Evolutionary conservation across 2,888 invertebrate species (phyloP).

Genomic region (Criorhina ranunculi): DNA sequence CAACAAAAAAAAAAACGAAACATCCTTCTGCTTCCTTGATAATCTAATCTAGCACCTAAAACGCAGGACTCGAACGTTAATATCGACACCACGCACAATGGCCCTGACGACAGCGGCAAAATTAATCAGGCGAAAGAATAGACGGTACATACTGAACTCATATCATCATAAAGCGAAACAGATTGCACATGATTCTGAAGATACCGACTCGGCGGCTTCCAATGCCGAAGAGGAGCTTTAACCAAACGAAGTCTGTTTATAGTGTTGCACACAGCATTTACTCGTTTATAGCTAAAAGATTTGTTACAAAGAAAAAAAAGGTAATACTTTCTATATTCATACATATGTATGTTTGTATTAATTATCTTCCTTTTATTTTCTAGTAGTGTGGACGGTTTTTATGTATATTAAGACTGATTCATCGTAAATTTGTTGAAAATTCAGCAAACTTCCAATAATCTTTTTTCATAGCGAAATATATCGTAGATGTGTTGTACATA

Average conservation of each 20-base stretch:
- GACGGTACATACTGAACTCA: conserved; percentile 46
- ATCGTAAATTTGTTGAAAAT: conserved; percentile 60
- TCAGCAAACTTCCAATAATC: conserved; percentile 50
- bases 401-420: conserved; percentile 69
- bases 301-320: conserved; percentile 23
- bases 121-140: conserved; percentile 76
- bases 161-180: conserved; percentile 57
- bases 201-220: conserved; percentile 32
- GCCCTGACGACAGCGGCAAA: conserved; percentile 76
- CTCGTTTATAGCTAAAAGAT: conserved; percentile 34
- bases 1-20: conserved; percentile 44
- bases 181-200: conserved; percentile 41
- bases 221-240: conserved; percentile 54
- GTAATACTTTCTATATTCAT: not conserved
- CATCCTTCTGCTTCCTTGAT: conserved; percentile 65
- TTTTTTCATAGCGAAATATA: conserved; percentile 49
- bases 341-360: too few species aligned
- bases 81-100: conserved; percentile 67
- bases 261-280: conserved; percentile 30
- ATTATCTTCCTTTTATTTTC: not conserved
- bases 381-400: conserved; percentile 60
- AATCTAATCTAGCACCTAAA: conserved; percentile 80
- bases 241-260: not conserved
- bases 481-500: conserved; percentile 53
- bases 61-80: conserved; percentile 81